These are phyloP conservation scores for Enteromius fasciolatus DNA, from an alignment of 2,797 vertebrate species.

Conservation along the genomic window DNA sequence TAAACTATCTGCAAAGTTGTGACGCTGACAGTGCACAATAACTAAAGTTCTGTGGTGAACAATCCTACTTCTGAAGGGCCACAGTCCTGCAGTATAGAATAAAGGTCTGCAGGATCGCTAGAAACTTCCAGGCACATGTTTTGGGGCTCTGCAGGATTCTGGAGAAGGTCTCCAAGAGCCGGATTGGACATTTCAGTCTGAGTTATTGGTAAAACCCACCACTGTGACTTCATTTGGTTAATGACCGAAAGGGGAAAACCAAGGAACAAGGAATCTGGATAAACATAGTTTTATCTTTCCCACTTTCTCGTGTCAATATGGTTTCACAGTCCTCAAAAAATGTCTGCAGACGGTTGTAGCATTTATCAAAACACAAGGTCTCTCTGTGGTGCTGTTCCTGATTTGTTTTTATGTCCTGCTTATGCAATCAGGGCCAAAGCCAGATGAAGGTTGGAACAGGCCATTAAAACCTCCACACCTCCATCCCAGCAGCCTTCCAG, in stretches of 20 bases:
- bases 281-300: constrained; percentile 18
- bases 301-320: background rate
- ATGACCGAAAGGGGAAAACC: constrained; percentile 21
- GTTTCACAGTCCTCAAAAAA: constrained; percentile 11
- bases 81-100: background rate
- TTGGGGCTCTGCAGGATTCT: background rate
- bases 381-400: constrained; percentile 27
- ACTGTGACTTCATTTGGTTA: constrained; percentile 3
- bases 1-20: too few species aligned
- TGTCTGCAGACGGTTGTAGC: background rate
- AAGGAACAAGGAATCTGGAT: constrained; percentile 28
- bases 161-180: background rate
- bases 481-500: constrained; percentile 58
- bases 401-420: constrained; percentile 56
- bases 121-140: background rate
- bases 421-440: constrained; percentile 67
- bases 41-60: background rate
- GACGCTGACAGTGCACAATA: too few species aligned
- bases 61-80: background rate
- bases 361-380: constrained; percentile 29
- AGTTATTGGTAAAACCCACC: constrained; percentile 31
- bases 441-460: constrained; percentile 67
- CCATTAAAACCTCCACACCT: constrained; percentile 62
- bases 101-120: background rate
- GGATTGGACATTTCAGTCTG: background rate